Evolutionary conservation across 2,888 invertebrate species (phyloP).

Genomic region (Tiliacea citrago): DNA sequence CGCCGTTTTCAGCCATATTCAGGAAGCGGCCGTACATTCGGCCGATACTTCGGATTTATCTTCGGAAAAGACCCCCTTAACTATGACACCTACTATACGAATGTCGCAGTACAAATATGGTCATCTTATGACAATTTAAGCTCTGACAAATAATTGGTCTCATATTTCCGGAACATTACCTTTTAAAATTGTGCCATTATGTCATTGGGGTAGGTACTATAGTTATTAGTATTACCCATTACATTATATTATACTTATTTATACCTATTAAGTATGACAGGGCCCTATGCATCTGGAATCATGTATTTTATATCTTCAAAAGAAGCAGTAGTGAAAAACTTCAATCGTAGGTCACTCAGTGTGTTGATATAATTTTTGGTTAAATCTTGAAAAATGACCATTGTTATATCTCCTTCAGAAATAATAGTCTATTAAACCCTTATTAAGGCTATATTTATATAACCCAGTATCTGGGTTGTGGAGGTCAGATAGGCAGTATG

Average conservation of each 20-base stretch:
- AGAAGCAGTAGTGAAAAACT: neutral
- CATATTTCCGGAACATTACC: slow-evolving; percentile 55
- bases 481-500: too few relatives aligned
- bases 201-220: slow-evolving; percentile 23
- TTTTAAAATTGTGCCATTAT: slow-evolving; percentile 8
- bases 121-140: slow-evolving; percentile 26
- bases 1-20: too few relatives aligned
- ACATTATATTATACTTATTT: neutral
- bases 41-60: too few relatives aligned
- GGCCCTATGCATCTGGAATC: neutral
- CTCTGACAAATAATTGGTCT: slow-evolving; percentile 30
- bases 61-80: too few relatives aligned
- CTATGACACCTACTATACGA: neutral
- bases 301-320: neutral
- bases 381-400: neutral
- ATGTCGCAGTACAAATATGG: neutral
- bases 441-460: too few relatives aligned
- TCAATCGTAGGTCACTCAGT: too few relatives aligned
- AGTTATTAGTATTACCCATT: neutral
- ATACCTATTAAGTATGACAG: neutral
- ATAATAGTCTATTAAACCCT: neutral
- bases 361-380: neutral
- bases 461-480: too few relatives aligned
- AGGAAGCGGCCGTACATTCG: too few relatives aligned
- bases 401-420: neutral